A percentile compares a stretch with the other conserved stretches of the same genome.
phyloP scores from a whole-genome alignment of 1,140 invertebrate genomes.

The Globodera ellingtonae region DNA sequence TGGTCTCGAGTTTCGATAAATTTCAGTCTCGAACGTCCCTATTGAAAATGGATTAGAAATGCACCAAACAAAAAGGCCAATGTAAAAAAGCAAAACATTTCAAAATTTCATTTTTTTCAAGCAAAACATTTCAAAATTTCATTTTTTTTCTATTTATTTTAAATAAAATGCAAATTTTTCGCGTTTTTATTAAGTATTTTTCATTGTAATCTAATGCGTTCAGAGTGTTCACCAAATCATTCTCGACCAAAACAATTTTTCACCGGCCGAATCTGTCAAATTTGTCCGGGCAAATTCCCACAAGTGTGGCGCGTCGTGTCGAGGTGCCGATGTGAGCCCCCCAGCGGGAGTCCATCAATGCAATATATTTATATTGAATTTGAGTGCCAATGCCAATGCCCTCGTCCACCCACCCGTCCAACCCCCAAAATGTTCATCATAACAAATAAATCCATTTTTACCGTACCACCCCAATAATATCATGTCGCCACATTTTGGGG shows the following conservation, averaged over 20 bases:
- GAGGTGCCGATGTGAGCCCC: neutral
- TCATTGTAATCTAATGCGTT: too few relatives aligned
- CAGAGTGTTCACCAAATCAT: neutral
- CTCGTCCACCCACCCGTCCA: too few relatives aligned
- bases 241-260: neutral
- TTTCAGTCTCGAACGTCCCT: too few relatives aligned
- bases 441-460: neutral
- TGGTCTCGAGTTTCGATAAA: too few relatives aligned
- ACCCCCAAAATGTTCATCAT: neutral
- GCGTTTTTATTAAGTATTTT: too few relatives aligned
- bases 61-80: too few relatives aligned
- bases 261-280: neutral
- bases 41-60: too few relatives aligned
- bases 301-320: neutral
- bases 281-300: neutral
- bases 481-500: neutral
- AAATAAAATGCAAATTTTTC: too few relatives aligned
- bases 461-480: neutral
- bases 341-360: neutral
- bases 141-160: too few relatives aligned
- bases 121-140: too few relatives aligned
- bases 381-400: neutral
- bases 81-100: too few relatives aligned
- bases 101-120: too few relatives aligned
- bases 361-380: neutral